Percentiles rank a stretch among this genome's conserved stretches.
These are phyloP conservation scores for Brotogeris chrysoptera DNA, from an alignment of 2,797 vertebrate species.

Conservation along the genomic window DNA sequence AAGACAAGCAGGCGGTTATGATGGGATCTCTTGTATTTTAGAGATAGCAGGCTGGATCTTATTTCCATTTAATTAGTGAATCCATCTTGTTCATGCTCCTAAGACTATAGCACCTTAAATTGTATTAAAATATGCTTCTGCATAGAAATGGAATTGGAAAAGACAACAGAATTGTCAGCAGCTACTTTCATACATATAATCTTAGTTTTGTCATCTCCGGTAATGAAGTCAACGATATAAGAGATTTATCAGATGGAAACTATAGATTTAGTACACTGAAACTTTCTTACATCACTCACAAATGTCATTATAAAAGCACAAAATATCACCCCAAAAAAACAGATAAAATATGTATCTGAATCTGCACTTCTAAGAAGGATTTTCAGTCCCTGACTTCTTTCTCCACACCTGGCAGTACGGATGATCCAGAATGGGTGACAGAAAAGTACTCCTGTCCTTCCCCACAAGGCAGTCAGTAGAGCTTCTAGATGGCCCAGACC, in stretches of 20 bases:
- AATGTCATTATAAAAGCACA: background rate
- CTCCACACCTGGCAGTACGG: background rate
- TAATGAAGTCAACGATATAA: background rate
- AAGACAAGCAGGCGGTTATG: background rate
- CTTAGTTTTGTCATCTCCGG: background rate
- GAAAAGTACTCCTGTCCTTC: no score
- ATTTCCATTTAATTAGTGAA: conserved; percentile 23
- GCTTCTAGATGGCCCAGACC: background rate
- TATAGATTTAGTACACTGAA: background rate
- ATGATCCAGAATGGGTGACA: background rate
- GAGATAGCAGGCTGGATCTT: background rate
- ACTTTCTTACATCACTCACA: background rate
- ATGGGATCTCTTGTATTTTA: background rate
- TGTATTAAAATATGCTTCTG: background rate
- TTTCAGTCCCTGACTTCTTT: background rate
- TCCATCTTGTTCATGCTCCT: background rate
- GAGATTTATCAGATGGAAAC: background rate
- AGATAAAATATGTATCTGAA: background rate
- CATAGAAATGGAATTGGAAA: background rate
- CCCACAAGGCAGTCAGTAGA: background rate
- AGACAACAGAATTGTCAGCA: background rate
- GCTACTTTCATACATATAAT: background rate
- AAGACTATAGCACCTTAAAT: background rate
- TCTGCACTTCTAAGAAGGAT: background rate
- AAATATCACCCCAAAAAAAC: background rate